Percentiles rank a stretch among this genome's conserved stretches.
These are phyloP conservation scores for Sebastes melanostomus DNA, from an alignment of 2,797 vertebrate species.

Conservation along the genomic window DNA sequence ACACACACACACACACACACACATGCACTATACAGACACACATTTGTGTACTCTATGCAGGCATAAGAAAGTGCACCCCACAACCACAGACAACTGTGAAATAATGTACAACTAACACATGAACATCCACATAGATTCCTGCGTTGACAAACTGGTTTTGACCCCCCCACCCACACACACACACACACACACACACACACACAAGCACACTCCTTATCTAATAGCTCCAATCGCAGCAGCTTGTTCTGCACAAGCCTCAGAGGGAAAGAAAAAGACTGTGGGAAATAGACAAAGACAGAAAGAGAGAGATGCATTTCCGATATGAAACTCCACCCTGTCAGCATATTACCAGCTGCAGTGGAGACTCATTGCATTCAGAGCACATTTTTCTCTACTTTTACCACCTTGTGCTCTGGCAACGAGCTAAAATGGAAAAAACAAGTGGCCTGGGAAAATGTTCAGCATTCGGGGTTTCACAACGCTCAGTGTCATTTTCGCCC, in stretches of 20 bases:
- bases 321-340: slow-evolving; percentile 55
- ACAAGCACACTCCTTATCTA: slow-evolving; percentile 42
- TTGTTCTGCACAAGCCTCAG: slow-evolving; percentile 51
- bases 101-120: background rate
- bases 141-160: background rate
- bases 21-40: background rate
- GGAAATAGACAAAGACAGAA: slow-evolving; percentile 58
- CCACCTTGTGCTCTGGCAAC: slow-evolving; percentile 21
- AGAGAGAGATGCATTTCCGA: slow-evolving; percentile 53
- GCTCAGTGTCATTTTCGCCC: too few species aligned
- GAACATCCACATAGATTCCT: slow-evolving; percentile 6
- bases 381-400: slow-evolving; percentile 27
- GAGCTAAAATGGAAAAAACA: slow-evolving; percentile 14
- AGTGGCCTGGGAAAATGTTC: slow-evolving; percentile 16
- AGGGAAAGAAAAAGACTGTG: slow-evolving; percentile 38
- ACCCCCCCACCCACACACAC: background rate
- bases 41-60: background rate
- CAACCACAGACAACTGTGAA: background rate
- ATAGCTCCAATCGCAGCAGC: slow-evolving; percentile 38
- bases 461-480: background rate
- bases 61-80: background rate
- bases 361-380: slow-evolving; percentile 28
- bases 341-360: slow-evolving; percentile 47
- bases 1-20: background rate
- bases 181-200: background rate